A percentile compares a stretch with the other conserved stretches of the same genome.
Conservation (phyloP, 2,888 invertebrate genomes). For the Melieria omissa region DNA sequence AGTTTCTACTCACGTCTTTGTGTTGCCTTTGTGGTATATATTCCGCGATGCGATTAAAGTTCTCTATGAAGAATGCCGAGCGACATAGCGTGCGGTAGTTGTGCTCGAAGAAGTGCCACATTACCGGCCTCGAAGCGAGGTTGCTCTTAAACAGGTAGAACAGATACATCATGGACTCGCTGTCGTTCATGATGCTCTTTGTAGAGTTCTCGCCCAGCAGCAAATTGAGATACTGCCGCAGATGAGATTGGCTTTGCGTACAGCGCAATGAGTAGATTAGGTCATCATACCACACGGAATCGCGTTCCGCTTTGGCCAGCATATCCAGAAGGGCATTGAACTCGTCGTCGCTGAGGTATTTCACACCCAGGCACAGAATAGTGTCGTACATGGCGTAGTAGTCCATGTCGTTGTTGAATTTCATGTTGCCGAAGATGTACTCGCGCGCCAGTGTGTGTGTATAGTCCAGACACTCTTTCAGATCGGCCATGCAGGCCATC, state of each 20-base stretch:
- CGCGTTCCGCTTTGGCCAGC: slow-evolving; percentile 45
- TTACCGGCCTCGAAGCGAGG: slow-evolving; percentile 49
- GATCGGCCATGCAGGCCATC: slow-evolving; percentile 55
- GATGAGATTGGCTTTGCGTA: slow-evolving; percentile 51
- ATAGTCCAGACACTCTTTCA: slow-evolving; percentile 56
- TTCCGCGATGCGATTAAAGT: slow-evolving; percentile 56
- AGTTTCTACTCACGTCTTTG: slow-evolving; percentile 48
- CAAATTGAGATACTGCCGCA: slow-evolving; percentile 53
- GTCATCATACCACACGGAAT: slow-evolving; percentile 52
- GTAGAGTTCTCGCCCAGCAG: slow-evolving; percentile 57
- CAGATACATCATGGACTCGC: slow-evolving; percentile 56
- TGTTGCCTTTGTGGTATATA: slow-evolving; percentile 49
- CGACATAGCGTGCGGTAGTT: slow-evolving; percentile 54
- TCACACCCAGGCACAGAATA: slow-evolving; percentile 56
- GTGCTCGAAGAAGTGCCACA: slow-evolving; percentile 57
- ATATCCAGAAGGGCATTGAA: slow-evolving; percentile 51
- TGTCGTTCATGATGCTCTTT: slow-evolving; percentile 48
- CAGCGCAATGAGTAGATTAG: slow-evolving; percentile 59
- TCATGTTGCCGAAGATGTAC: slow-evolving; percentile 52
- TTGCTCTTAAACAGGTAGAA: slow-evolving; percentile 55
- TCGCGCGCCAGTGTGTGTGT: slow-evolving; percentile 50
- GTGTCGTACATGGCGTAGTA: slow-evolving; percentile 50
- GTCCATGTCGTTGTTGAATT: slow-evolving; percentile 44
- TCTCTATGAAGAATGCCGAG: slow-evolving; percentile 49
- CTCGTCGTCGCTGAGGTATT: slow-evolving; percentile 52